Evolutionary conservation across 2,113 vertebrate species (phyloP).

Genomic region (Sinocyclocheilus rhinocerous): DNA sequence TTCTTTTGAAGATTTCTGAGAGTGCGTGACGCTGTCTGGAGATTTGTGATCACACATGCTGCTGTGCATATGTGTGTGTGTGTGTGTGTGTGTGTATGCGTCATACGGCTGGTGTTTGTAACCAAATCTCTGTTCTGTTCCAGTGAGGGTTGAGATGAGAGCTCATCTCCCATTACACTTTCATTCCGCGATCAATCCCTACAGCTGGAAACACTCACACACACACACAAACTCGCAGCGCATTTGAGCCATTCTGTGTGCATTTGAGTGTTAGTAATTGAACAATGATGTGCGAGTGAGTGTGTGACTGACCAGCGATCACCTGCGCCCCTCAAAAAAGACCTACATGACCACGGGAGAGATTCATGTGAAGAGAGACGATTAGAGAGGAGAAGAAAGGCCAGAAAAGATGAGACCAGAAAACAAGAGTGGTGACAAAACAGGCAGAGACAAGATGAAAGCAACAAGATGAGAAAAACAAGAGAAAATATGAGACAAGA

Average conservation of each 20-base stretch:
- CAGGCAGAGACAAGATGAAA: neutral
- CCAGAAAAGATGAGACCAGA: neutral
- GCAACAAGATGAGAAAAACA: neutral
- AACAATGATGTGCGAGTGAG: neutral
- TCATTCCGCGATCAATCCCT: slow-evolving; percentile 63
- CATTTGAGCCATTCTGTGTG: neutral
- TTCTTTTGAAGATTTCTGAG: slow-evolving; percentile 43
- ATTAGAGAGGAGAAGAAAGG: neutral
- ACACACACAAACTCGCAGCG: neutral
- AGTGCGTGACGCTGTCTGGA: slow-evolving; percentile 36
- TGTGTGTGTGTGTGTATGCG: neutral
- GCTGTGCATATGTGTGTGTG: slow-evolving; percentile 7
- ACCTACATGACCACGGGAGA: neutral
- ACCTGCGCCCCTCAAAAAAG: neutral
- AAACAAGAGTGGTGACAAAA: neutral
- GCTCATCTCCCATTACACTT: slow-evolving; percentile 71
- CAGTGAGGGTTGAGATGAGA: slow-evolving; percentile 48
- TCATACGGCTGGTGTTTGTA: slow-evolving; percentile 55
- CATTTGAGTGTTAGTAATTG: slow-evolving; percentile 12
- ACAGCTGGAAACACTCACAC: neutral
- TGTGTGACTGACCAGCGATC: slow-evolving; percentile 58
- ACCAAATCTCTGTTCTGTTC: slow-evolving; percentile 56
- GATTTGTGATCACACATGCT: slow-evolving; percentile 29
- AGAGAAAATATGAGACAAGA: neutral
- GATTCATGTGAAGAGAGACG: neutral